These are phyloP conservation scores for Zygaena filipendulae DNA, from an alignment of 2,888 invertebrate genomes.

Conservation along the genomic window DNA sequence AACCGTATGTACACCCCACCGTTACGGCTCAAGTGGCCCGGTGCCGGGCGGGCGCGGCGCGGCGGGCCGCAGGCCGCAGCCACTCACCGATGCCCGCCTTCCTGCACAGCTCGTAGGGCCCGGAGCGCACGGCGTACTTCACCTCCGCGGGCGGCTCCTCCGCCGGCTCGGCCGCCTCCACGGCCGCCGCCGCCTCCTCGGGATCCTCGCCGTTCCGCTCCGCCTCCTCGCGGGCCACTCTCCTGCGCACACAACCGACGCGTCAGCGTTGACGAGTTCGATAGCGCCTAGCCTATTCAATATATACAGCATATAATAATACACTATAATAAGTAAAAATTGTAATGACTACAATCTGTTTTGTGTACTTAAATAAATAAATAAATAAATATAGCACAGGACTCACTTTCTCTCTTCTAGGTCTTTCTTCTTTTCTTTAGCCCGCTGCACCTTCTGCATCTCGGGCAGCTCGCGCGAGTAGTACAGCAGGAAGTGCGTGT, in stretches of 20 bases:
- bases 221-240: conserved; percentile 51
- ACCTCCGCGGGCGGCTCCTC: conserved; percentile 71
- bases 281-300: too few species aligned
- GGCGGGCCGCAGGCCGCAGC: too few species aligned
- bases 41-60: too few species aligned
- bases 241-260: conserved; percentile 26
- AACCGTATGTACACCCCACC: too few species aligned
- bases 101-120: conserved; percentile 88
- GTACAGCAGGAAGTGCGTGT: conserved; percentile 92
- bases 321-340: too few species aligned
- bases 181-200: conserved; percentile 70
- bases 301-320: too few species aligned
- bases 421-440: conserved; percentile 73
- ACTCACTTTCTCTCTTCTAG: conserved; percentile 64
- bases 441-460: conserved; percentile 80
- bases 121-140: conserved; percentile 88
- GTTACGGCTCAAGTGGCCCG: not conserved
- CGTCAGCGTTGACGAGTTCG: too few species aligned
- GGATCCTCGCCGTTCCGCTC: conserved; percentile 74
- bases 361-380: too few species aligned
- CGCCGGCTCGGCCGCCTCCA: conserved; percentile 61
- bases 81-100: conserved; percentile 82
- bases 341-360: too few species aligned
- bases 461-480: conserved; percentile 86
- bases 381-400: too few species aligned